Base-by-base conservation (phyloP, 2,113 vertebrate genomes). In the Centropus bengalensis region DNA sequence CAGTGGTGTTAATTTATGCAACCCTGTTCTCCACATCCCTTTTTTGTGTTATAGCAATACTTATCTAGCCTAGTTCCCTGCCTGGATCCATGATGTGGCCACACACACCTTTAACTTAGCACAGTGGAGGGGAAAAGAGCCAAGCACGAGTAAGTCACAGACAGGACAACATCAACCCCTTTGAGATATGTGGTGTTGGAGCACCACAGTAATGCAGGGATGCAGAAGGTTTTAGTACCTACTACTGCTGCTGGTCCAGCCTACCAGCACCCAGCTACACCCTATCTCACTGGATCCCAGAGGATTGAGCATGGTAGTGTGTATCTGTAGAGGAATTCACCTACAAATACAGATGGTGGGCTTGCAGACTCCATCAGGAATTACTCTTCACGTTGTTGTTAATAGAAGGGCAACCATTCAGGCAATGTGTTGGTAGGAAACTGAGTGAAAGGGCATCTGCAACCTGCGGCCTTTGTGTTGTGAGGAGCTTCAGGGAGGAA, bases 401-500 rank as follows among this genome's bases (percentile, higher is more conserved):
- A 55, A 63, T 23, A 49, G 75, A 64, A 90, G 49, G 22, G 38
- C 12, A 22, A 36, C n/a, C 1, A 0, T 12, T 80, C 51, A 58
- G 66, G 44, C 14, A 78, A 82, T 13, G 17, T 19, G 20, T 26
- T n/a, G 12, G 49, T 16, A 14, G 44, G 54, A 82, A 75, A 33
- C 36, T 28, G 44, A 33, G 49, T 24, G 51, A 59, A 27, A 79
- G 22, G 28, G 27, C 1, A 14, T 26, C 67, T 89, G 27, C 44
- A 79, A 18, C n/a, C 32, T 0, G 0, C 52, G 64, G 58, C 6
- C 26, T 82, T 51, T 62, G 49, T 66, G 45, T 14, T 45, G 1
- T 5, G 33, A 1, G 19, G 45, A 70, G 51, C 38, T 86, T 73
- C 55, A 62, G 47, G 54, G 9, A 82, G 40, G 12, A 56, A 22